Conservation (phyloP, 2,888 invertebrate genomes). For the Luperina testacea region DNA sequence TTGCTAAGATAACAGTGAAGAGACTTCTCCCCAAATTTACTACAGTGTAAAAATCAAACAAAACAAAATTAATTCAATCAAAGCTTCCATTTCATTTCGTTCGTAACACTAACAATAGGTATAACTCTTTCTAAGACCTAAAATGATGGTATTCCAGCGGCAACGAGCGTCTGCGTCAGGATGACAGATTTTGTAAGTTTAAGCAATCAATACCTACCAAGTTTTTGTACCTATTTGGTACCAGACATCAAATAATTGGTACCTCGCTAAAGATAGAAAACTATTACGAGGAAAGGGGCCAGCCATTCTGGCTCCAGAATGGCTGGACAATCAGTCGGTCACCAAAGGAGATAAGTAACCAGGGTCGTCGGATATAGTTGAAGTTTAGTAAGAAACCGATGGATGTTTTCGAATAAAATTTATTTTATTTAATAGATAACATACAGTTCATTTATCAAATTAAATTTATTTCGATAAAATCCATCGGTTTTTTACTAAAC, state of each 20-base stretch:
- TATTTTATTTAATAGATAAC: too few relatives aligned
- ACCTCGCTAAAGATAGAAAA: neutral
- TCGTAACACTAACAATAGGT: neutral
- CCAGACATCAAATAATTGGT: neutral
- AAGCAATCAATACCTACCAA: neutral
- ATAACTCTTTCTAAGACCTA: neutral
- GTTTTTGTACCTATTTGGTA: neutral
- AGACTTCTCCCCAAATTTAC: conserved; percentile 40
- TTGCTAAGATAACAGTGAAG: conserved; percentile 54
- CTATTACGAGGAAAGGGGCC: too few relatives aligned
- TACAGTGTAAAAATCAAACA: neutral
- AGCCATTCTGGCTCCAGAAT: neutral
- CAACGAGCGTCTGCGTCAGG: neutral
- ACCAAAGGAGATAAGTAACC: too few relatives aligned
- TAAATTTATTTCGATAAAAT: too few relatives aligned
- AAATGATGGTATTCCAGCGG: neutral
- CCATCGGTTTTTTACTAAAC: too few relatives aligned
- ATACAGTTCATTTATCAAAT: too few relatives aligned
- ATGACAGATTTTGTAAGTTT: neutral
- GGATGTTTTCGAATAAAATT: too few relatives aligned
- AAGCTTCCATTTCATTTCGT: neutral
- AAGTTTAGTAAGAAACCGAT: too few relatives aligned
- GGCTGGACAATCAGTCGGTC: neutral
- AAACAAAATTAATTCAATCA: neutral
- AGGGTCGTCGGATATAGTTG: too few relatives aligned